Evolutionary conservation across 2,888 invertebrate genomes (phyloP), one percentile per base, ranked within the genome.

Genomic region (Ditylenchus weischeri): DNA sequence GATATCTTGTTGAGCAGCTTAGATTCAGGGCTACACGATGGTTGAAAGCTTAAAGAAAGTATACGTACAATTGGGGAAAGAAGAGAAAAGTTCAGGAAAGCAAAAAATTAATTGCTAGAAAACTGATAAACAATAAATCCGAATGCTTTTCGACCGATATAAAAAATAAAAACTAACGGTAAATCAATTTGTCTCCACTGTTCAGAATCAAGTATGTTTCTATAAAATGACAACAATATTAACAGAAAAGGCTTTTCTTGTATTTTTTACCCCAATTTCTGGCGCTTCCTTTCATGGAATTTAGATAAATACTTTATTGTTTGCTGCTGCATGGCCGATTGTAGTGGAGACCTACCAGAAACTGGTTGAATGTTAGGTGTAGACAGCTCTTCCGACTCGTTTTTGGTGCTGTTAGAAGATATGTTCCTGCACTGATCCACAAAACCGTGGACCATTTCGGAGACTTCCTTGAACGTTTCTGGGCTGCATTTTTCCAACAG

Each of bases 171-270:
- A 29, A 43, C 43, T 43, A 43, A 43, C 43, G 93, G 91, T 62
- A 95, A 91, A 79, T 93, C 92, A 6, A 92, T 91, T 77, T 90
- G 89, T 81, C 91, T 92, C 96, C 96, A 96, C 69, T 91, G 87
- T 84, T 96, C 96, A 72, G 89, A 89, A 83, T 94, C 94, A 57
- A 96, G 86, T 49, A 93, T 87, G 70, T 90, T 48, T n/a, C 72
- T 72, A 47, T 35, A 70, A 59, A 59, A 35, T 21, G 23, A 19
- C 10, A 35, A 38, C 3, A 63, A 19, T 49, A 63, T 7, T 57
- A n/a, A 36, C 13, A 15, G 1, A 59, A 35, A 59, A 59, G 58
- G 1, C 11, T 64, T n/a, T 29, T 54, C 7, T 23, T 13, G 29
- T 18, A 50, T 54, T 54, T 54, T 54, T 54, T 54, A 73, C 73